These are phyloP conservation scores for Leucophora obtusa DNA, from an alignment of 2,888 invertebrate species.

Conservation along the genomic window DNA sequence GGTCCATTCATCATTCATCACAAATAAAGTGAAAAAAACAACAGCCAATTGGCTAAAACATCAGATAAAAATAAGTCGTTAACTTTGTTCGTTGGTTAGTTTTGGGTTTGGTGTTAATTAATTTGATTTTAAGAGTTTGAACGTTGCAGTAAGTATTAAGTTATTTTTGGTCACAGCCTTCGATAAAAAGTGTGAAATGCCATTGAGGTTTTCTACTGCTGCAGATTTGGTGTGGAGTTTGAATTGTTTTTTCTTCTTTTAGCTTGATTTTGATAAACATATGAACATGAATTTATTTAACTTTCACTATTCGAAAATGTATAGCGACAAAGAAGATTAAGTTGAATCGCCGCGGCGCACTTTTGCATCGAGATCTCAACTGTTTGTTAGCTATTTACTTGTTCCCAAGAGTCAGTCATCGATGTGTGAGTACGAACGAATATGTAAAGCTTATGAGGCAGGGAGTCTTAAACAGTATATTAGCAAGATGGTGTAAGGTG, in stretches of 20 bases:
- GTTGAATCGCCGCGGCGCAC: slow-evolving; percentile 43
- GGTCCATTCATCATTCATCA: slow-evolving; percentile 4
- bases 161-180: slow-evolving; percentile 39
- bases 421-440: slow-evolving; percentile 24
- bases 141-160: not conserved
- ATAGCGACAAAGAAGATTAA: slow-evolving; percentile 59
- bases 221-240: not conserved
- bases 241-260: not conserved
- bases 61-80: slow-evolving; percentile 22
- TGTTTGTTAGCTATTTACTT: slow-evolving; percentile 41
- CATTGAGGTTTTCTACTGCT: slow-evolving; percentile 36
- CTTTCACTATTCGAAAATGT: slow-evolving; percentile 63
- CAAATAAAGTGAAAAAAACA: slow-evolving; percentile 11
- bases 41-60: not conserved
- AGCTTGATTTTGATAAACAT: slow-evolving; percentile 31
- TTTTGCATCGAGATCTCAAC: slow-evolving; percentile 56
- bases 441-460: not conserved
- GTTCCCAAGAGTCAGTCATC: slow-evolving; percentile 37
- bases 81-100: slow-evolving; percentile 22
- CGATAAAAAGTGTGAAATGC: slow-evolving; percentile 58
- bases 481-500: not conserved
- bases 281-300: slow-evolving; percentile 57
- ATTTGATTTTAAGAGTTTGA: slow-evolving; percentile 55
- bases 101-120: slow-evolving; percentile 55
- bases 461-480: not conserved